Base-by-base conservation (phyloP, 2,113 vertebrate species). In the Mola mola region DNA sequence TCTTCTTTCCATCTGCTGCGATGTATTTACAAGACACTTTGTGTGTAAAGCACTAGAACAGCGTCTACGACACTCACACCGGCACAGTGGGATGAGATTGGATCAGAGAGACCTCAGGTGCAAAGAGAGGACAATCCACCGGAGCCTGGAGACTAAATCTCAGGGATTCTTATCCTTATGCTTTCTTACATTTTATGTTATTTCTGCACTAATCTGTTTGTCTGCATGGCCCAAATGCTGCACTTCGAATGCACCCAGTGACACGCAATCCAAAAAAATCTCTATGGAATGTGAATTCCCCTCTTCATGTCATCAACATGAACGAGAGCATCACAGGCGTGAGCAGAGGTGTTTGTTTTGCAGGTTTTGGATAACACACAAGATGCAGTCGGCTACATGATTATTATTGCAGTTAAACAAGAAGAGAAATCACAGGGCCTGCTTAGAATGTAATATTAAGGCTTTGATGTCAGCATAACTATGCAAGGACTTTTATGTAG, bases 321-420 rank as follows among this genome's bases (percentile, higher is more conserved):
- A 71, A 84, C 63, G 80, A 46, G 71, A 71, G 15, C 36, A 44
- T 75, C 42, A 52, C 43, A 51, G 43, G 41, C 44, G 28, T 22
- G n/a, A 31, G n/a, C 25, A 49, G 68, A 74, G 56, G 67, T 77
- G 43, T 78, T 84, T 83, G 81, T 73, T 81, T 64, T 78, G 77
- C 84, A 86, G 75, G 68, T 79, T 83, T 84, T 36, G 40, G 60
- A 80, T 86, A 58, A 76, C 40, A 72, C 34, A 73, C 51, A 40
- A 61, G 69, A 66, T 63, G 64, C 53, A 52, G 75, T 65, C 57
- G 20, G n/a, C 59, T 62, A 31, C 29, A 52, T 90, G 91, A 91
- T 91, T 89, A 87, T 91, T 92, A 79, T 42, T 66, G 58, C 70
- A 64, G 77, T 89, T 84, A 87, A 79, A 51, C 72, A 79, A 72